Evolutionary conservation across 2,113 vertebrate species (phyloP).

Genomic region (Alosa alosa): DNA sequence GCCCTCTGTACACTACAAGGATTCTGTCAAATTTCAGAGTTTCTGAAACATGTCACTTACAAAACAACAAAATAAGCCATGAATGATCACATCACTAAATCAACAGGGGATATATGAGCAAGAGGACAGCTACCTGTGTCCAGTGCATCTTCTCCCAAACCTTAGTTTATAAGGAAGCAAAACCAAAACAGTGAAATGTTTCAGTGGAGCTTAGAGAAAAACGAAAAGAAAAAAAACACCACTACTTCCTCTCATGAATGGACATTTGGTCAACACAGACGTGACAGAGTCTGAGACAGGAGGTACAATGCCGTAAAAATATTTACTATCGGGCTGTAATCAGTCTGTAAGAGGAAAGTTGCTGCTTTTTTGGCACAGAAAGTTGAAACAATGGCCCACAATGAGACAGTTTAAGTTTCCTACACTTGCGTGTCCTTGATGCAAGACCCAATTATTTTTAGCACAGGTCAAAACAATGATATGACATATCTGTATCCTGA

Average conservation of each 20-base stretch:
- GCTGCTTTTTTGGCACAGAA: conserved; percentile 51
- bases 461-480: conserved; percentile 38
- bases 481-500: conserved; percentile 52
- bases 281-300: conserved; percentile 60
- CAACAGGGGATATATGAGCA: neutral
- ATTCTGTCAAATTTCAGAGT: neutral
- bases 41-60: neutral
- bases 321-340: conserved; percentile 53
- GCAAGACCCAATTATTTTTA: conserved; percentile 33
- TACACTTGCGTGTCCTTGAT: conserved; percentile 45
- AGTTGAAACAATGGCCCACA: conserved; percentile 54
- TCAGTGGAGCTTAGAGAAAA: neutral
- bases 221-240: conserved; percentile 24
- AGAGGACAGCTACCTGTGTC: conserved; percentile 11
- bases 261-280: conserved; percentile 57
- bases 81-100: neutral
- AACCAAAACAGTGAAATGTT: neutral
- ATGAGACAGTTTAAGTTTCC: conserved; percentile 32
- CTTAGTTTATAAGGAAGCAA: neutral
- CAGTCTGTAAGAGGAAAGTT: conserved; percentile 59
- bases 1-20: neutral
- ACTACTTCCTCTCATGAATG: conserved; percentile 28
- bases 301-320: conserved; percentile 67
- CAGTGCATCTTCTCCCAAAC: neutral
- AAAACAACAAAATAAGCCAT: neutral